A percentile compares a stretch with the other conserved stretches of the same genome.
phyloP scores from a whole-genome alignment of 1,140 invertebrate species.

The Copidosoma floridanum region DNA sequence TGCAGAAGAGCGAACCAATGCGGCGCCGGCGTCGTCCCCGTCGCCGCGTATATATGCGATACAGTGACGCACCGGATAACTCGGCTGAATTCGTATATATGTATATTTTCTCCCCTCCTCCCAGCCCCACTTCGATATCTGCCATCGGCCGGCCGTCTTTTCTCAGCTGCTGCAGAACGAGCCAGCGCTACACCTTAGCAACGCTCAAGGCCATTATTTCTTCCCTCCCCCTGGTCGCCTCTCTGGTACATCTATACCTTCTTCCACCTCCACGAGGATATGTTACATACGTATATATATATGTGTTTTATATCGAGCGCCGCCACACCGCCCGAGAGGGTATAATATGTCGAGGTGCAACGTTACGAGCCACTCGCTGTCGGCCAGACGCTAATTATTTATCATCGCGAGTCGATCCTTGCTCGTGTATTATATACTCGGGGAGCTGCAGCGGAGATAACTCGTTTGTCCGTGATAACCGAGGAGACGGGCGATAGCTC shows the following conservation, averaged over 20 bases:
- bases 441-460: no score
- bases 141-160: slow-evolving; percentile 5
- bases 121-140: no score
- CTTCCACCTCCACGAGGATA: no score
- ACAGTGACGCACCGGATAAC: slow-evolving; percentile 3
- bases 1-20: no score
- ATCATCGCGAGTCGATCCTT: not conserved
- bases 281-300: no score
- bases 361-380: not conserved
- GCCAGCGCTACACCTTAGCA: slow-evolving; percentile 17
- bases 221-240: slow-evolving; percentile 6
- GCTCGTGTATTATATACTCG: not conserved
- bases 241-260: slow-evolving; percentile 9
- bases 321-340: no score
- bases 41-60: not conserved
- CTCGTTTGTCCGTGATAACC: no score
- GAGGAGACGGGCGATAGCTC: no score
- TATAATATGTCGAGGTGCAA: no score
- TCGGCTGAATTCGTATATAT: not conserved
- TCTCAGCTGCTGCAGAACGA: no score
- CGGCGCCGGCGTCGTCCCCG: not conserved
- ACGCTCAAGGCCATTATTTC: slow-evolving; percentile 29
- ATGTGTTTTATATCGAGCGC: no score
- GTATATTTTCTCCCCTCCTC: not conserved
- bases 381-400: slow-evolving; percentile 7